Conservation (phyloP, 2,113 vertebrate genomes). For the Oreochromis niloticus region DNA sequence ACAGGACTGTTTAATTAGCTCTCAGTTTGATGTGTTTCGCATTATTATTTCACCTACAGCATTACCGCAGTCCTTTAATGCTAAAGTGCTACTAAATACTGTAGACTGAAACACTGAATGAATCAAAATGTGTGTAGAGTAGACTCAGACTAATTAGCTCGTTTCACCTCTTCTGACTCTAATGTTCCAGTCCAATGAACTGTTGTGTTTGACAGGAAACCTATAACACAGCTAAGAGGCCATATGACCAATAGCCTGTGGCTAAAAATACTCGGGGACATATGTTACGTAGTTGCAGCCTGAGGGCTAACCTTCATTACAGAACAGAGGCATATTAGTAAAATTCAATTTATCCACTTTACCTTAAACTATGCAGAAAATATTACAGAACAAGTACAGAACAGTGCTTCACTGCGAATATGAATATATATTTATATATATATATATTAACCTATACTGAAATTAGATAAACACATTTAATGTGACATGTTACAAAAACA, state of each 20-base stretch:
- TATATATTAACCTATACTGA: background rate
- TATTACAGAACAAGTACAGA: background rate
- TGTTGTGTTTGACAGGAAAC: conserved; percentile 20
- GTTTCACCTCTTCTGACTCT: background rate
- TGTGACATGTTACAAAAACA: background rate
- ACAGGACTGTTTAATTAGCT: background rate
- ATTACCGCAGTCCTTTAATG: background rate
- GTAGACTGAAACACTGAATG: background rate
- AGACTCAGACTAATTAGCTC: background rate
- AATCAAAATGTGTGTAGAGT: background rate
- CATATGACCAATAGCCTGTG: background rate
- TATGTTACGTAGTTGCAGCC: background rate
- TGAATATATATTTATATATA: background rate
- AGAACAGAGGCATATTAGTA: background rate
- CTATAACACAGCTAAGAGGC: background rate
- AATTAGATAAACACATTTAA: background rate
- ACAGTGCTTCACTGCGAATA: background rate
- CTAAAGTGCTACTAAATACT: background rate
- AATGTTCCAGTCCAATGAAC: conserved; percentile 20
- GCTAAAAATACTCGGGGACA: background rate
- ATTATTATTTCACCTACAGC: background rate
- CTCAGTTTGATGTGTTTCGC: background rate
- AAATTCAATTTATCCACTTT: background rate
- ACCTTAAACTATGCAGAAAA: background rate
- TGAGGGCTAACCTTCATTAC: background rate